These are phyloP conservation scores for Mizuhopecten yessoensis DNA, from an alignment of 1,140 invertebrate species.

Conservation along the genomic window DNA sequence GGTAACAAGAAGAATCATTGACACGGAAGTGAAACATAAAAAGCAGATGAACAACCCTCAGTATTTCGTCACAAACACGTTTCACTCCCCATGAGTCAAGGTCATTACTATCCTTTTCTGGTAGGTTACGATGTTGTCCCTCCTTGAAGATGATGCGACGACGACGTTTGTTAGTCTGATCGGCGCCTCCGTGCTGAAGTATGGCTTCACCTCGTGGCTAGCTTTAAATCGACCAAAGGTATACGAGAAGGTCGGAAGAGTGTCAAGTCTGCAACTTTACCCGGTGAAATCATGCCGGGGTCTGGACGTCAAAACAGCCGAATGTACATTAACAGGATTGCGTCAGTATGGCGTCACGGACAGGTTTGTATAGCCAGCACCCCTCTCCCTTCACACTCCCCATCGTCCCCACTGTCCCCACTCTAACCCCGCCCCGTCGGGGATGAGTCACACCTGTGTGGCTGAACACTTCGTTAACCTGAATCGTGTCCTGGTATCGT, in stretches of 20 bases:
- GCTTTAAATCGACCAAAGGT: slow-evolving; percentile 47
- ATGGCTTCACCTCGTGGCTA: slow-evolving; percentile 43
- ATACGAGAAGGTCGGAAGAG: slow-evolving; percentile 66
- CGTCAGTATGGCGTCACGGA: slow-evolving; percentile 68
- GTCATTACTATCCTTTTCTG: too few species aligned
- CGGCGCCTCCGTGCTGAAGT: slow-evolving; percentile 66
- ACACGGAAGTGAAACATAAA: too few species aligned
- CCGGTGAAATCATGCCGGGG: slow-evolving; percentile 80
- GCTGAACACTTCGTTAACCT: too few species aligned
- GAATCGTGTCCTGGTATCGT: too few species aligned
- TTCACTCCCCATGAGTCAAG: too few species aligned
- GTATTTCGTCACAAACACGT: too few species aligned
- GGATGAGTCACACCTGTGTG: too few species aligned
- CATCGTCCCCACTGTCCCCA: too few species aligned
- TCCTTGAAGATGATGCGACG: slow-evolving; percentile 40
- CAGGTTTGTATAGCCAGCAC: slow-evolving; percentile 66
- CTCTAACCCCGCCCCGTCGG: too few species aligned
- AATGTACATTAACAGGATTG: slow-evolving; percentile 73
- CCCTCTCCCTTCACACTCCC: too few species aligned
- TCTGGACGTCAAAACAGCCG: slow-evolving; percentile 66
- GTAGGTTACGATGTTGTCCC: neutral
- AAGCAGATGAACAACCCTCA: too few species aligned
- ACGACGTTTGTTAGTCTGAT: slow-evolving; percentile 64
- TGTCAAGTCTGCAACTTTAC: slow-evolving; percentile 70
- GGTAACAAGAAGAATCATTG: too few species aligned